Evolutionary conservation across 2,113 vertebrate species (phyloP).

Genomic region (Paratilapia polleni): DNA sequence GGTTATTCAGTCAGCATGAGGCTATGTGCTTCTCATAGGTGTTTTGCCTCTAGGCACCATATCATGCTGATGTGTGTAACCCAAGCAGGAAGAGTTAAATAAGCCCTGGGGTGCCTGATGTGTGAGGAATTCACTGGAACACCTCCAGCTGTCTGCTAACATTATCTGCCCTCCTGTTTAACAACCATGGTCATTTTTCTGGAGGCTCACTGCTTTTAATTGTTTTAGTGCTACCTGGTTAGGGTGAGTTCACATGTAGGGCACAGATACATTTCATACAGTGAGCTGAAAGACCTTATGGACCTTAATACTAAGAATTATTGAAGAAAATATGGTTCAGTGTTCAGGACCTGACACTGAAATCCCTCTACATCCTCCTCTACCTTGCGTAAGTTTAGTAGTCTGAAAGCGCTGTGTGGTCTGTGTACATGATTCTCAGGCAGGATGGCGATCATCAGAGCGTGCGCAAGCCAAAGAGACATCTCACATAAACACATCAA

Average conservation of each 20-base stretch:
- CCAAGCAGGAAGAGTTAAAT: conserved; percentile 48
- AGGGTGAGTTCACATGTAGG: not conserved
- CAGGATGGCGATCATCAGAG: not conserved
- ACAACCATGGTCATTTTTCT: conserved; percentile 31
- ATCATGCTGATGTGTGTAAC: conserved; percentile 54
- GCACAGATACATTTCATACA: not conserved
- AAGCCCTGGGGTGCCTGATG: conserved; percentile 33
- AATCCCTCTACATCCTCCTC: not conserved
- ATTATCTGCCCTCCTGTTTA: conserved; percentile 28
- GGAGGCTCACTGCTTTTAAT: conserved; percentile 49
- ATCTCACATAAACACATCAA: conserved; percentile 37
- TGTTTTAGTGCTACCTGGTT: conserved; percentile 22
- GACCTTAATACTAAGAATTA: not conserved
- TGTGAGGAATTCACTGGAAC: conserved; percentile 50
- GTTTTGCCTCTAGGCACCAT: conserved; percentile 23
- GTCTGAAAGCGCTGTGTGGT: not conserved
- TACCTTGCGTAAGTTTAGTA: not conserved
- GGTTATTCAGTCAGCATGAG: not conserved
- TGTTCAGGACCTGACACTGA: too few species aligned
- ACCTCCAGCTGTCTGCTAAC: conserved; percentile 55
- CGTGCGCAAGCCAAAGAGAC: conserved; percentile 32
- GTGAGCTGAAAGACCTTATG: not conserved
- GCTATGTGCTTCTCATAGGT: conserved; percentile 34
- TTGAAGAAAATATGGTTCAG: not conserved
- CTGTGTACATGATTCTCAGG: not conserved